phyloP scores from a whole-genome alignment of 2,113 vertebrate genomes.

The Mastomys coucha region DNA sequence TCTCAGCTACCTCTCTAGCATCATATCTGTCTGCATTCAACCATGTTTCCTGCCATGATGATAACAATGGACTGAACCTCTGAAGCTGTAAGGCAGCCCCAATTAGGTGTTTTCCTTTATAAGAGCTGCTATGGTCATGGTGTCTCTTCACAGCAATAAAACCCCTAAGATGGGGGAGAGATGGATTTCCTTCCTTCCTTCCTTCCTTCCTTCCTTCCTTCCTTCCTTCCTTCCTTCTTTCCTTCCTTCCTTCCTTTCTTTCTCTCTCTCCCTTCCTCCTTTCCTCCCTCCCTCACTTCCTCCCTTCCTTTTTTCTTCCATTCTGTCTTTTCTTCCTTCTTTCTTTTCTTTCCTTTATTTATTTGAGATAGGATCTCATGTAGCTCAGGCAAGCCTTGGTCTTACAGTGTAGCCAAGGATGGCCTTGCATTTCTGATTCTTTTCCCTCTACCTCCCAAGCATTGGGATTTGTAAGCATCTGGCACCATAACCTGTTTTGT shows the following conservation, averaged over 20 bases:
- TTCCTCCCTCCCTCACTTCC: background rate
- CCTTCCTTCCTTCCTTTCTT: too few relatives aligned
- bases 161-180: background rate
- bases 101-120: background rate
- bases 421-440: background rate
- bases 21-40: background rate
- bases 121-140: background rate
- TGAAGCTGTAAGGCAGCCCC: background rate
- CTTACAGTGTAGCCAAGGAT: background rate
- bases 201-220: too few relatives aligned
- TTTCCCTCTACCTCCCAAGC: background rate
- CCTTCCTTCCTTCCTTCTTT: rapidly evolving
- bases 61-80: background rate
- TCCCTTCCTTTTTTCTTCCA: background rate
- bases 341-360: background rate
- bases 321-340: background rate
- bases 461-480: background rate
- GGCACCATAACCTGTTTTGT: background rate
- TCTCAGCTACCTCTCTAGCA: background rate
- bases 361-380: background rate
- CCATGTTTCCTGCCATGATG: background rate
- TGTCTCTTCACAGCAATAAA: background rate
- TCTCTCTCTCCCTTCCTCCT: rapidly evolving
- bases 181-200: background rate
- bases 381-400: background rate